Base-by-base conservation (phyloP, 1,140 invertebrate genomes). In the Dendrolimus kikuchii region DNA sequence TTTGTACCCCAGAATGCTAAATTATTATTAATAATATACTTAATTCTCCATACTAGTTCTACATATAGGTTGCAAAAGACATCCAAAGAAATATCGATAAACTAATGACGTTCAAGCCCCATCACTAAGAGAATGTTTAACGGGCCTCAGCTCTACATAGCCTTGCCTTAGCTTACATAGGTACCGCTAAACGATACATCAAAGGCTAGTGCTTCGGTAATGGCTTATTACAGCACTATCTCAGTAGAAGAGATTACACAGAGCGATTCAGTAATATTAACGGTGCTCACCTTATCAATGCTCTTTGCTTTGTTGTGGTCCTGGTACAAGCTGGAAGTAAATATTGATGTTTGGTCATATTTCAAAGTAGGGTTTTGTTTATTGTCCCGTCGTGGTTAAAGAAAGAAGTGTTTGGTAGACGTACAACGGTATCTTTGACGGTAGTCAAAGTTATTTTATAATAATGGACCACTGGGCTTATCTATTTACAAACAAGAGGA, bases 141-240 rank as follows among this genome's bases (percentile, higher is more conserved):
- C 74, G 77, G 77, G 69, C 63, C 59, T 60, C 63, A 80, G 68
- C 64, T 64, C 75, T 78, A 83, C 77, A 78, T 78, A 81, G 70
- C 49, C 48, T 41, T 23, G 23, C 23, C 23, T 49, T 60, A 69
- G 59, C 62, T 69, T 62, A 74, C 66, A 80, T 81, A 70, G 71
- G 60, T 79, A 81, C 81, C 78, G 81, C 78, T 81, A 81, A 65
- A 57, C 71, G 63, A 81, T 81, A 72, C 77, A 75, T 83, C 77
- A 80, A 72, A 77, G 68, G 66, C 70, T 74, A 80, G 74, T 68
- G 61, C 72, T 69, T 69, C 55, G 52, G 60, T 68, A 72, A 69
- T 66, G 62, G 65, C 68, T 69, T 74, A 76, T 77, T 78, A 78
- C 63, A 72, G 59, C 66, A 38, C 58, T 60, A 62, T 60, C 52